Percentiles rank a stretch among this genome's conserved stretches.
phyloP scores from a whole-genome alignment of 2,113 vertebrate species.

The Laticauda colubrina region DNA sequence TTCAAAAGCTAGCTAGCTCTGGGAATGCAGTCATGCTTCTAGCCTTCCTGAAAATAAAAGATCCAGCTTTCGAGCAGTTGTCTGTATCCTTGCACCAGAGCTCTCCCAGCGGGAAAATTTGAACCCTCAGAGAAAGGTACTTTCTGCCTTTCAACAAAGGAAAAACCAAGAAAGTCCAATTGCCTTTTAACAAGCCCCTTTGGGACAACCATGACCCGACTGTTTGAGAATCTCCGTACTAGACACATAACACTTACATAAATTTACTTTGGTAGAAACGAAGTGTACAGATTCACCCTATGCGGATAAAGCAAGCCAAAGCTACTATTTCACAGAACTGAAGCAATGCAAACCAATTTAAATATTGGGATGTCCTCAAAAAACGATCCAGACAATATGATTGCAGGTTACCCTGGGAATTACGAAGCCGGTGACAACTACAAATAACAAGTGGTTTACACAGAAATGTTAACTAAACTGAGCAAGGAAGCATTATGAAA shows the following conservation, averaged over 20 bases:
- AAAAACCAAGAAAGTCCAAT: neutral
- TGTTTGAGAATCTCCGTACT: neutral
- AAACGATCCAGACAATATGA: neutral
- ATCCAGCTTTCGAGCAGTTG: too few relatives aligned
- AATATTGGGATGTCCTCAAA: neutral
- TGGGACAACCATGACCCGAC: neutral
- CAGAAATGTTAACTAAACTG: neutral
- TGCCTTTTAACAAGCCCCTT: neutral
- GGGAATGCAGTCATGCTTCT: too few relatives aligned
- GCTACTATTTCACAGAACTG: neutral
- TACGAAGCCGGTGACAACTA: neutral
- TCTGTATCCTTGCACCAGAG: too few relatives aligned
- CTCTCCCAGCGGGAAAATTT: too few relatives aligned
- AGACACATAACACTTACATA: neutral
- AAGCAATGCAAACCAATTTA: neutral
- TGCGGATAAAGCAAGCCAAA: neutral
- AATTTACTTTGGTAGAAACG: neutral
- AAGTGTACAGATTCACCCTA: neutral
- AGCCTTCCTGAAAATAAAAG: too few relatives aligned
- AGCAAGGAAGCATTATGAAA: neutral
- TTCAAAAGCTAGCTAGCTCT: too few relatives aligned
- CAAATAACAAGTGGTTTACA: neutral
- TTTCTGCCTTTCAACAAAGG: too few relatives aligned
- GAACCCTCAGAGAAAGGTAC: too few relatives aligned
- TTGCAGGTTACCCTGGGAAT: neutral